These are phyloP conservation scores for Corythornis madagascariensis DNA, from an alignment of 2,113 vertebrate species.

Conservation along the genomic window DNA sequence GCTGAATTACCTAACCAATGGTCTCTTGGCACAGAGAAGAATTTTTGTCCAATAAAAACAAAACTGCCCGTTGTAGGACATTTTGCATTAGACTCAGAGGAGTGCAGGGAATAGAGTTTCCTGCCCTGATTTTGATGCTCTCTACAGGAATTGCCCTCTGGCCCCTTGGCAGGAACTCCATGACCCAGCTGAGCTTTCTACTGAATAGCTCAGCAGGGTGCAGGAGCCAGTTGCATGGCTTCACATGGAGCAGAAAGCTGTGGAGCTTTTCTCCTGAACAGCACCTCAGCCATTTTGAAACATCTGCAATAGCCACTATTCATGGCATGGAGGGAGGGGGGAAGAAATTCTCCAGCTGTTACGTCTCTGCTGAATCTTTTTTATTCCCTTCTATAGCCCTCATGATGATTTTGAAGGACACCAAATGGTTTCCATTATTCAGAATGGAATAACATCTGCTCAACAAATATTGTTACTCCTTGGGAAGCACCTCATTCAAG, in stretches of 20 bases:
- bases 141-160: slow-evolving; percentile 66
- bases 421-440: slow-evolving; percentile 72
- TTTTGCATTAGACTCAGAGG: slow-evolving; percentile 24
- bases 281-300: slow-evolving; percentile 60
- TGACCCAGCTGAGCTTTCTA: slow-evolving; percentile 66
- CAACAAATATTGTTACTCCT: slow-evolving; percentile 62
- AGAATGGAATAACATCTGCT: slow-evolving; percentile 70
- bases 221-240: slow-evolving; percentile 56
- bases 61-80: slow-evolving; percentile 41
- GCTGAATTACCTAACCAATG: slow-evolving; percentile 42
- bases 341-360: slow-evolving; percentile 69
- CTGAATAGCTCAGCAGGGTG: slow-evolving; percentile 66
- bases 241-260: slow-evolving; percentile 53
- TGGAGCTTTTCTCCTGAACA: slow-evolving; percentile 65
- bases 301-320: slow-evolving; percentile 70
- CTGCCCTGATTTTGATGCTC: slow-evolving; percentile 63
- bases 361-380: slow-evolving; percentile 54
- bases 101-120: slow-evolving; percentile 21
- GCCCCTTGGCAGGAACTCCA: slow-evolving; percentile 61
- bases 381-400: slow-evolving; percentile 37
- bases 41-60: slow-evolving; percentile 54
- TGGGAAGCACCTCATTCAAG: slow-evolving; percentile 68
- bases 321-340: background rate
- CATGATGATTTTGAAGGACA: slow-evolving; percentile 67
- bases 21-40: slow-evolving; percentile 7